Base-by-base conservation (phyloP, 2,888 invertebrate species). In the Volucella inflata region DNA sequence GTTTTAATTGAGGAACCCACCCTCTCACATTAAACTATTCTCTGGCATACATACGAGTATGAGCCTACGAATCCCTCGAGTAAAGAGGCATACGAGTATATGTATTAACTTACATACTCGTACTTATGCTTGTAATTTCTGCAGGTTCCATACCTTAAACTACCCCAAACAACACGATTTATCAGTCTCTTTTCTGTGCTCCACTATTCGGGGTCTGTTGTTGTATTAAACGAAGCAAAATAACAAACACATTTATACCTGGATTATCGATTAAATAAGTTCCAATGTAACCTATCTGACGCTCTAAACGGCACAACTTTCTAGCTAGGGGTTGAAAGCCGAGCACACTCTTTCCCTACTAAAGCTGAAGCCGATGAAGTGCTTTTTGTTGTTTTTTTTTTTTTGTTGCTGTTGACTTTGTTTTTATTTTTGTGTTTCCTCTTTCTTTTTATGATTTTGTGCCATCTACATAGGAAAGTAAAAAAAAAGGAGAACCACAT, bases 201-300 rank as follows among this genome's bases (percentile, higher is more conserved):
- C 50, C 57, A 74, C 64, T 51, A 57, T 68, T 75, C 38, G 51
- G 57, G 30, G 38, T 48, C 11, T 84, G 75, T 68, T 74, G 59
- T 68, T 14, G 44, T 64, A 79, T 64, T 64, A 65, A 84, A 70
- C 74, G 50, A 78, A 44, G 78, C 74, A 57, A 67, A 30, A 82
- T 12, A 64, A 64, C 72, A 83, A 68, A 74, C 59, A 79, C 75
- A 74, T 57, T 59, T 79, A 48, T 67, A 84, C 84, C 84, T 79
- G 84, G 84, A 79, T 84, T 84, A 84, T 84, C 84, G 84, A 84
- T 84, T 84, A 84, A 84, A 84, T 84, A 84, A 84, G 59, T 30
- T 60, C 75, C 74, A 70, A 79, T 75, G 75, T 75, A 71, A 84
- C 79, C 74, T 83, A 78, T 72, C 68, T 38, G 82, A 71, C 16